These are phyloP conservation scores for Calypte anna DNA, from an alignment of 2,113 vertebrate species.

Conservation along the genomic window DNA sequence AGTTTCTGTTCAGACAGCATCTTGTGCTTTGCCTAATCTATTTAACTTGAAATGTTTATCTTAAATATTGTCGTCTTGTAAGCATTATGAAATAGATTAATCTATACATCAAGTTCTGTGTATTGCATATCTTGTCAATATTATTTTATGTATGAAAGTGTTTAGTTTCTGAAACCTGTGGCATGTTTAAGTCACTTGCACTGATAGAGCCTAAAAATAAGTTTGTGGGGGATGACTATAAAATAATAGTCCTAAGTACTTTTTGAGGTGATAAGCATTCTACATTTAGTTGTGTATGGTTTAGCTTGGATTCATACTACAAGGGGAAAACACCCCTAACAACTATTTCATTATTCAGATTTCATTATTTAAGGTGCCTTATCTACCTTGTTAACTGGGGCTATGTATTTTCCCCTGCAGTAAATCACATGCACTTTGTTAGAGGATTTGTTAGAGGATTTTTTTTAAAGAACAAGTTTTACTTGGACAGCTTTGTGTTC, in stretches of 20 bases:
- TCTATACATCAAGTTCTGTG: neutral
- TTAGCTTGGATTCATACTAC: constrained; percentile 30
- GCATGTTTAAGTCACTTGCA: constrained; percentile 56
- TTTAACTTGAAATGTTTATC: constrained; percentile 45
- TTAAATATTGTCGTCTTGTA: constrained; percentile 13
- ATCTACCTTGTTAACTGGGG: constrained; percentile 32
- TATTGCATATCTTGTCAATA: constrained; percentile 30
- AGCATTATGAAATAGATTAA: neutral
- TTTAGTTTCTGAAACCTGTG: constrained; percentile 17
- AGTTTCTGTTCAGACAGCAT: neutral
- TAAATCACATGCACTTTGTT: constrained; percentile 41
- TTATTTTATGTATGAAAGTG: neutral
- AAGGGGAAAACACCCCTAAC: neutral
- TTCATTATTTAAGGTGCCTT: constrained; percentile 52
- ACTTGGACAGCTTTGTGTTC: neutral
- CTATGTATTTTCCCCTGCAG: neutral
- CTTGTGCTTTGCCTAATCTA: neutral
- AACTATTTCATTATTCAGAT: neutral
- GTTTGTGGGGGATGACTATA: constrained; percentile 17
- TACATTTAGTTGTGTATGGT: neutral
- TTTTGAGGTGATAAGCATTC: constrained; percentile 22
- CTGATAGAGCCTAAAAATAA: constrained; percentile 24
- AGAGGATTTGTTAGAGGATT: neutral
- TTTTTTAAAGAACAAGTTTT: neutral
- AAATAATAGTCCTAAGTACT: constrained; percentile 41